Evolutionary conservation across 2,113 vertebrate genomes (phyloP).

Genomic region (Chiloscyllium plagiosum): DNA sequence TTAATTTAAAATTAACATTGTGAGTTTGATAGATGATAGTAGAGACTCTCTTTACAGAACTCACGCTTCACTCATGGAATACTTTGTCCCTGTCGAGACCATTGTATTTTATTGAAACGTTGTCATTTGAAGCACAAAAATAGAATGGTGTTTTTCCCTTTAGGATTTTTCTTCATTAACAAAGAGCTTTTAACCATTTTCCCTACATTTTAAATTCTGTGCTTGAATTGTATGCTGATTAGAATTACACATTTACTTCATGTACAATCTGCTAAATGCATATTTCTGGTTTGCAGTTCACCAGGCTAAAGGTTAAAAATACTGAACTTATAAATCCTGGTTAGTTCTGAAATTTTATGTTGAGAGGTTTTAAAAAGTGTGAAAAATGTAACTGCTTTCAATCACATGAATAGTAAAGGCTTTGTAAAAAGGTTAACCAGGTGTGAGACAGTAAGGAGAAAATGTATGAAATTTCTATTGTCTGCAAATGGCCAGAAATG

Average conservation of each 20-base stretch:
- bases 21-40: neutral
- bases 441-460: constrained; percentile 13
- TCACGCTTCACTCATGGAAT: neutral
- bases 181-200: neutral
- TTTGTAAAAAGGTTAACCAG: constrained; percentile 11
- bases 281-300: neutral
- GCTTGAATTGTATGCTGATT: neutral
- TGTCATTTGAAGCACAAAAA: neutral
- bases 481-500: constrained; percentile 19
- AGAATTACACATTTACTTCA: neutral
- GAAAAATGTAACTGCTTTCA: neutral
- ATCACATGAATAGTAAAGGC: neutral
- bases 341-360: neutral
- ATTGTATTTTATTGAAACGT: neutral
- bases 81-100: neutral
- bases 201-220: neutral
- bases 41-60: neutral
- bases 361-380: neutral
- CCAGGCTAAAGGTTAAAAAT: neutral
- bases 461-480: neutral
- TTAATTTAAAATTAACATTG: neutral
- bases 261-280: neutral
- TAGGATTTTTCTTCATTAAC: neutral
- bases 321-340: neutral
- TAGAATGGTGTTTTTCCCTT: neutral